These are phyloP conservation scores for Pelagia noctiluca DNA, from an alignment of 30 jellyfish, hydroid and myxozoan genomes.

Conservation along the genomic window DNA sequence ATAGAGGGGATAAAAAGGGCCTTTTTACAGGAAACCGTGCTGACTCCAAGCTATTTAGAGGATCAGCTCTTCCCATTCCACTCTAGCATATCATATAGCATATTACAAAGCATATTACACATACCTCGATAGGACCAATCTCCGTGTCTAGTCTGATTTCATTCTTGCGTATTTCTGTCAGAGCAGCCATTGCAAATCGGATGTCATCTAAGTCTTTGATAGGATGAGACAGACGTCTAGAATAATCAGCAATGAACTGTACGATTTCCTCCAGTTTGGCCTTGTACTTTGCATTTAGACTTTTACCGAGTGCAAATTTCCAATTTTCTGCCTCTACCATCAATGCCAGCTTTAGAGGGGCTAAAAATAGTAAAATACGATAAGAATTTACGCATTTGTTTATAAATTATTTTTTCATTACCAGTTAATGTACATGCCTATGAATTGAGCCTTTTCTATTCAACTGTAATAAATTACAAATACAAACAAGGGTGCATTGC, in stretches of 20 bases:
- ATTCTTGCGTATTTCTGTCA: conserved; percentile 90
- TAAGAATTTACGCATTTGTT: neutral
- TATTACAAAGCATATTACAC: neutral
- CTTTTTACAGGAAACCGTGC: no score
- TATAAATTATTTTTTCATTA: no score
- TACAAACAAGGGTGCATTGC: no score
- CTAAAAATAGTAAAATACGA: conserved; percentile 12
- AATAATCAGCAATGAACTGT: conserved; percentile 88
- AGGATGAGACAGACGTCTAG: conserved; percentile 95
- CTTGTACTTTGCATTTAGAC: conserved; percentile 74
- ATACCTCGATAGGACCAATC: conserved; percentile 94
- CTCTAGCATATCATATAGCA: no score
- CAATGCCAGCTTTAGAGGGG: conserved; percentile 87
- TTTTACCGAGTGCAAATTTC: conserved; percentile 91
- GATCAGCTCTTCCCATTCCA: neutral
- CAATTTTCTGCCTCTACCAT: conserved; percentile 92
- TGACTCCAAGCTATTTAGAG: no score
- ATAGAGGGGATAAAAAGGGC: no score
- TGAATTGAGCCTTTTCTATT: no score
- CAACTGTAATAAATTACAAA: no score
- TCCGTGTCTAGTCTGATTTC: conserved; percentile 91
- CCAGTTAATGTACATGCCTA: no score
- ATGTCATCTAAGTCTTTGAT: conserved; percentile 94
- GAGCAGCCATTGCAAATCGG: conserved; percentile 97
- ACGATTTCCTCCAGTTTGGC: conserved; percentile 82